phyloP scores from a whole-genome alignment of 2,888 invertebrate species.

The Dioctria linearis region DNA sequence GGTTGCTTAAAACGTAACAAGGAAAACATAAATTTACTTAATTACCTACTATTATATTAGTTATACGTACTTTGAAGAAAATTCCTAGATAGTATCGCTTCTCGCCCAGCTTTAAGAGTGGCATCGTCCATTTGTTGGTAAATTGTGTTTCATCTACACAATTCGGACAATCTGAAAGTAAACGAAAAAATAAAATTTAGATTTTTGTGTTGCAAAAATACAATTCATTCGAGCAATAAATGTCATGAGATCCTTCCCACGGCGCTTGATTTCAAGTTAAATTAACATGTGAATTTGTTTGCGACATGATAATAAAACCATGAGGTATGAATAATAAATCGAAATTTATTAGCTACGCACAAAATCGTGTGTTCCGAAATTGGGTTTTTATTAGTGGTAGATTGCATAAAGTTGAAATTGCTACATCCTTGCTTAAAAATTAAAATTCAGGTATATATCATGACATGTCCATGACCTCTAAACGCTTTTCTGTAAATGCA shows the following conservation, averaged over 20 bases:
- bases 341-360: slow-evolving; percentile 1
- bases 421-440: not conserved
- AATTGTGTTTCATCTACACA: slow-evolving; percentile 83
- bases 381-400: not conserved
- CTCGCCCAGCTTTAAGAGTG: slow-evolving; percentile 87
- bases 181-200: slow-evolving; percentile 43
- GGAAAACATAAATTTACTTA: not conserved
- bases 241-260: not conserved
- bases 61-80: slow-evolving; percentile 87
- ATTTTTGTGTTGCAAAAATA: too few relatives aligned
- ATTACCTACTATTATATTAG: slow-evolving; percentile 55
- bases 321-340: not conserved
- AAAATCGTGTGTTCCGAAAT: not conserved
- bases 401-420: not conserved
- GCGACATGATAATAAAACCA: not conserved
- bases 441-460: not conserved
- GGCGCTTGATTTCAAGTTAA: not conserved
- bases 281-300: not conserved
- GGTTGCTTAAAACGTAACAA: not conserved
- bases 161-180: slow-evolving; percentile 82
- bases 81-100: slow-evolving; percentile 93
- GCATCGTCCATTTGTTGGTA: slow-evolving; percentile 91
- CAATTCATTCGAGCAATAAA: not conserved
- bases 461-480: too few relatives aligned
- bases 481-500: too few relatives aligned